Evolutionary conservation across 2,113 vertebrate genomes (phyloP).

Genomic region (Crotalus tigris): DNA sequence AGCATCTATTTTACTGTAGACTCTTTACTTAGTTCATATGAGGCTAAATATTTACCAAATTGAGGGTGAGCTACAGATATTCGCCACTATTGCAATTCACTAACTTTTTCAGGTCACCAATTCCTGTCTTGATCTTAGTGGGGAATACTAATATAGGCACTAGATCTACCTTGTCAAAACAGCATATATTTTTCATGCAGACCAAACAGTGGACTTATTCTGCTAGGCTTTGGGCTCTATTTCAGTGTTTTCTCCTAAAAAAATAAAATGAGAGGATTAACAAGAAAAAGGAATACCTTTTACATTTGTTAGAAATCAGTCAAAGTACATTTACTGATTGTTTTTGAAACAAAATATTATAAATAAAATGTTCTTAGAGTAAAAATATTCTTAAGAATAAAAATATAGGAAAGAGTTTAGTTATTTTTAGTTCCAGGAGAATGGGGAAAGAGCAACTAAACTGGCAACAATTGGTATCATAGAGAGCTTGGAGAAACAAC

Average conservation of each 20-base stretch:
- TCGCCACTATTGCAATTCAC: neutral
- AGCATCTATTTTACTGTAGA: neutral
- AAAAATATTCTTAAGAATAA: neutral
- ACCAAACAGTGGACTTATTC: neutral
- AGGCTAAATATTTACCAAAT: neutral
- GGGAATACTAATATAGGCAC: neutral
- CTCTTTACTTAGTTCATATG: neutral
- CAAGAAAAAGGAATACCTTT: neutral
- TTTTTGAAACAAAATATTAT: neutral
- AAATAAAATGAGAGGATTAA: neutral
- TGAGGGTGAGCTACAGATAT: no score
- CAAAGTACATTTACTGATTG: neutral
- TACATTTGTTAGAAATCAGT: neutral
- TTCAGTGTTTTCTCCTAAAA: neutral
- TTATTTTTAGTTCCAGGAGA: no score
- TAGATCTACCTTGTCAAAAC: neutral
- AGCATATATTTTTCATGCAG: neutral
- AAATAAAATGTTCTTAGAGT: neutral
- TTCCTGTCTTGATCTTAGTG: neutral
- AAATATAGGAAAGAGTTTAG: neutral
- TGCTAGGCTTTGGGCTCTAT: neutral
- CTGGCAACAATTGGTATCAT: neutral
- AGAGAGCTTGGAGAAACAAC: neutral
- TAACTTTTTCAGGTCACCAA: neutral
- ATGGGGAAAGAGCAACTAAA: neutral